A percentile compares a stretch with the other conserved stretches of the same genome.
Conservation (phyloP, 1,140 invertebrate species). For the Pseudomyrmex pallidus region DNA sequence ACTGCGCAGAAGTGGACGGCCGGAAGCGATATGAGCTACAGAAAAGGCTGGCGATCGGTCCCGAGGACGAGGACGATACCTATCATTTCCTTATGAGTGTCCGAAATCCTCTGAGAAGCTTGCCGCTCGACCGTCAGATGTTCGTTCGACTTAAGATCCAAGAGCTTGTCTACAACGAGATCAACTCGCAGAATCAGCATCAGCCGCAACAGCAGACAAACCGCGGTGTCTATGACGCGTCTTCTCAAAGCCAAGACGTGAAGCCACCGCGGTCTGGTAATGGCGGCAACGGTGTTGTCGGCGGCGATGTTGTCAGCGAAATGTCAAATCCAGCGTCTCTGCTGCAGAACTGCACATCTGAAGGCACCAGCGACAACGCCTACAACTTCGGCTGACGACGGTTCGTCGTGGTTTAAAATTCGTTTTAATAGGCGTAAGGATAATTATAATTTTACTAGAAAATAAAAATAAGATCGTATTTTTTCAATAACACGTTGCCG, state of each 20-base stretch:
- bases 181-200: slow-evolving; percentile 74
- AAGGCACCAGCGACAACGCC: slow-evolving; percentile 69
- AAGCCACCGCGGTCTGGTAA: slow-evolving; percentile 63
- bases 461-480: slow-evolving; percentile 72
- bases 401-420: slow-evolving; percentile 51
- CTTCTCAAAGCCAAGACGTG: slow-evolving; percentile 62
- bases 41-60: slow-evolving; percentile 58
- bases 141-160: slow-evolving; percentile 80
- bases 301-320: slow-evolving; percentile 43
- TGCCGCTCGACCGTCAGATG: slow-evolving; percentile 79
- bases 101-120: slow-evolving; percentile 74
- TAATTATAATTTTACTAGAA: slow-evolving; percentile 71
- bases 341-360: slow-evolving; percentile 72
- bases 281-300: slow-evolving; percentile 9
- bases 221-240: slow-evolving; percentile 57
- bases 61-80: slow-evolving; percentile 77
- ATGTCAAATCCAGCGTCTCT: slow-evolving; percentile 60
- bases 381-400: slow-evolving; percentile 67
- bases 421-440: slow-evolving; percentile 68
- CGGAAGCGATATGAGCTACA: slow-evolving; percentile 73
- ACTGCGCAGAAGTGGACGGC: slow-evolving; percentile 63
- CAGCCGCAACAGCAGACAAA: slow-evolving; percentile 20
- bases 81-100: slow-evolving; percentile 81
- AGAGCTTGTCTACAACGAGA: slow-evolving; percentile 79
- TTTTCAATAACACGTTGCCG: slow-evolving; percentile 59